Conservation (phyloP, 2,113 vertebrate species). For the Fregetta grallaria region DNA sequence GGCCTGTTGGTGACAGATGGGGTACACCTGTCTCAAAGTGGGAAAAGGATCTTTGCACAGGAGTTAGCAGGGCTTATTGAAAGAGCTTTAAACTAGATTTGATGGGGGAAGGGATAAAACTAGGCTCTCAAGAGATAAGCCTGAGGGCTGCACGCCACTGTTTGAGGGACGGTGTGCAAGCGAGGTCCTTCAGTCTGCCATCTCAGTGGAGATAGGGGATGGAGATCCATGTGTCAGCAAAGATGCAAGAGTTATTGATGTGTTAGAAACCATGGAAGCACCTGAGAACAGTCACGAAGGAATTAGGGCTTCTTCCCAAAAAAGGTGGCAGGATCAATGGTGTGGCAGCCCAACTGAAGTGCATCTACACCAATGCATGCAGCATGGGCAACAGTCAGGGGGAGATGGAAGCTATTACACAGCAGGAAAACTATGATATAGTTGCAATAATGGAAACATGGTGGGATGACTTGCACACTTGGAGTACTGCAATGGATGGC, state of each 20-base stretch:
- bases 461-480: neutral
- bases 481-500: neutral
- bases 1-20: neutral
- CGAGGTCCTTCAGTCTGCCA: neutral
- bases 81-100: neutral
- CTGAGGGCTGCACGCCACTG: rapidly evolving
- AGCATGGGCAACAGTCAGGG: neutral
- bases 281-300: neutral
- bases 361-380: neutral
- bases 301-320: neutral
- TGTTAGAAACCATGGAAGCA: neutral
- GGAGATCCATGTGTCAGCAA: neutral
- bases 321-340: neutral
- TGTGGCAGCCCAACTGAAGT: neutral
- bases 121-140: neutral
- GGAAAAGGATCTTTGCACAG: neutral
- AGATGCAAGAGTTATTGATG: neutral
- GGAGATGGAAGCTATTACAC: neutral
- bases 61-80: neutral
- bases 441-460: neutral
- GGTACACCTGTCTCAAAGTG: neutral
- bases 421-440: neutral
- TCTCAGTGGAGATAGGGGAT: neutral
- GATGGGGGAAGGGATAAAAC: neutral
- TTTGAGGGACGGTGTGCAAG: neutral